Conservation (phyloP, 2,888 invertebrate genomes). For the Alcis repandata region DNA sequence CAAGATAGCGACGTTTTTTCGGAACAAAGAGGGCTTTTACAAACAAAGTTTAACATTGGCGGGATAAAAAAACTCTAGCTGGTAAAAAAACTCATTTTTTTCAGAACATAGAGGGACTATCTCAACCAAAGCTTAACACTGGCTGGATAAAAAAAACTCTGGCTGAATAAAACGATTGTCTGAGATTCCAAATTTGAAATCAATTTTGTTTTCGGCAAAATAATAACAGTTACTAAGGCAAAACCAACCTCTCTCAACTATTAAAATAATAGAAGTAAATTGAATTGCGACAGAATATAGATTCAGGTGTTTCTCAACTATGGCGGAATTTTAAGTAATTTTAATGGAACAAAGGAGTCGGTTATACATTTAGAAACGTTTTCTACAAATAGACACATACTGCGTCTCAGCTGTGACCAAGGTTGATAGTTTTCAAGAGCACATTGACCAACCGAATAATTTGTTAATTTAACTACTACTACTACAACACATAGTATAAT, state of each 20-base stretch:
- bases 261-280: slow-evolving; percentile 4
- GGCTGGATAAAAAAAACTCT: too few species aligned
- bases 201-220: too few species aligned
- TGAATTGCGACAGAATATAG: slow-evolving; percentile 6
- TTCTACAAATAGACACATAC: slow-evolving; percentile 8
- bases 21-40: background rate
- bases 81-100: background rate
- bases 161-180: too few species aligned
- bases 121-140: too few species aligned
- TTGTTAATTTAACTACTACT: background rate
- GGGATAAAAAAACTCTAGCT: too few species aligned
- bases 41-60: background rate
- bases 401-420: slow-evolving; percentile 4
- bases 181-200: too few species aligned
- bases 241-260: background rate
- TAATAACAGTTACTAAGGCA: too few species aligned
- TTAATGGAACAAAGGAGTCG: background rate
- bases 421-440: slow-evolving; percentile 7
- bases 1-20: slow-evolving; percentile 5
- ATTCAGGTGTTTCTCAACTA: slow-evolving; percentile 14
- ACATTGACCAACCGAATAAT: background rate
- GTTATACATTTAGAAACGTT: slow-evolving; percentile 2
- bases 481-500: too few species aligned
- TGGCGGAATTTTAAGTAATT: background rate
- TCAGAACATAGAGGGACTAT: background rate